Evolutionary conservation across 2,888 invertebrate species (phyloP), one percentile per base, ranked within the genome.

Genomic region (Drymonia ruficornis): DNA sequence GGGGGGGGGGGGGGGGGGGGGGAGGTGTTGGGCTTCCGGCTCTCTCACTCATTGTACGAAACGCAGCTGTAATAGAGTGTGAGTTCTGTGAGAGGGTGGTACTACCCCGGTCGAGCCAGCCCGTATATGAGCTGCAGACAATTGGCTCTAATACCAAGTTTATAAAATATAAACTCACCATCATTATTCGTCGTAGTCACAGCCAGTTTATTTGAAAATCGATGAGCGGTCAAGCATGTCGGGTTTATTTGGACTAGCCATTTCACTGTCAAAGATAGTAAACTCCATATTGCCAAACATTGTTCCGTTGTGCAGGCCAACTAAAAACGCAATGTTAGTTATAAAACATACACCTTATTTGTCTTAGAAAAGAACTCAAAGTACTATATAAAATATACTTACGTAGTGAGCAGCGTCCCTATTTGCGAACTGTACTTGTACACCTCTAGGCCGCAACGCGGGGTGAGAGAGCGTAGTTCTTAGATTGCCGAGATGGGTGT

Each of bases 261-360:
- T 28, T 93, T 89, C 50, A 97, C 88, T 19, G 94, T 92, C n/a
- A 96, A 84, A 0, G 95, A 95, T 50, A 96, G 81, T 15, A 96
- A 84, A 86, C 96, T 96, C 96, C 96, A 96, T 1, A 96, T 95
- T 2, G 94, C 94, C 9, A 96, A 68, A 57, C 94, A 94, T 12
- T 89, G 81, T 3, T 90, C 78, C n/a, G 95, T 95, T 2, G 92
- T 91, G 64, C 92, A 93, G 12, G 88, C 93, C 68, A 93, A 67
- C 93, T 93, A 65, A 9, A 78, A 84, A 58, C 2, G 48, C 45
- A 50, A 2, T 6, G 23, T 23, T 23, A 23, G 7, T 23, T 23
- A 2, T 23, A 7, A 23, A 23, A 23, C 4, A 23, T 23, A 23
- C 7, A 2, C 23, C 23, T 23, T 23, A 23, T 23, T 6, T 23